Base-by-base conservation (phyloP, 2,888 invertebrate genomes). In the Phalangium opilio region DNA sequence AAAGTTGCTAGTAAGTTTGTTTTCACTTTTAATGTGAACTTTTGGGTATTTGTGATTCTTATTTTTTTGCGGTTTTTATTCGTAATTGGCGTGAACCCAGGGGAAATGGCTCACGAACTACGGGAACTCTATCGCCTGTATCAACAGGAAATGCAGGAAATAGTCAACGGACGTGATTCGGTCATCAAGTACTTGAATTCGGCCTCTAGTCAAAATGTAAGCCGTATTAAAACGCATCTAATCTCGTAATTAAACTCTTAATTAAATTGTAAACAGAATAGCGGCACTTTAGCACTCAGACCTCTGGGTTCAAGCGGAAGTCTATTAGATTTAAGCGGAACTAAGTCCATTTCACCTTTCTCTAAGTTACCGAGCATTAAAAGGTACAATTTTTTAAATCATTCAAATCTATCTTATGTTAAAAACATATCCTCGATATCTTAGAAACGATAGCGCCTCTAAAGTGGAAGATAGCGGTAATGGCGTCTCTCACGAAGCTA, bases 71-170 rank as follows among this genome's bases (percentile, higher is more conserved):
- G 8, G 15, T 15, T 33, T 34, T n/a, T 20, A 47, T 40, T 33
- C 21, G 8, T 40, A 45, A 59, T 1, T 61, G 27, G 27, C 8
- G 27, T 27, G 5, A 27, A 27, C 27, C 27, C 27, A 77, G 84
- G 83, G 20, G 72, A 74, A 42, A 69, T 84, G 38, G 78, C 83
- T 0, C 73, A 78, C 8, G 85, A 86, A 61, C 66, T 86, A 48
- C 78, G 77, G 52, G 84, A 85, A 57, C 67, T 86, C 17, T 86
- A 86, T 63, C 76, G 78, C 43, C 69, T 84, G 54, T 86, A 86
- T 60, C 84, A 85, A 62, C 83, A 83, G 62, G 86, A 86, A 70
- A 83, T 85, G 51, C 84, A 85, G 63, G 83, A 83, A 0, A 78
- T 83, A 4, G 80, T 81, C 0, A 53, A 58, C 3, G 49, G 64